A percentile compares a stretch with the other conserved stretches of the same genome.
phyloP scores from a whole-genome alignment of 2,113 vertebrate genomes.

The Nycticebus coucang region DNA sequence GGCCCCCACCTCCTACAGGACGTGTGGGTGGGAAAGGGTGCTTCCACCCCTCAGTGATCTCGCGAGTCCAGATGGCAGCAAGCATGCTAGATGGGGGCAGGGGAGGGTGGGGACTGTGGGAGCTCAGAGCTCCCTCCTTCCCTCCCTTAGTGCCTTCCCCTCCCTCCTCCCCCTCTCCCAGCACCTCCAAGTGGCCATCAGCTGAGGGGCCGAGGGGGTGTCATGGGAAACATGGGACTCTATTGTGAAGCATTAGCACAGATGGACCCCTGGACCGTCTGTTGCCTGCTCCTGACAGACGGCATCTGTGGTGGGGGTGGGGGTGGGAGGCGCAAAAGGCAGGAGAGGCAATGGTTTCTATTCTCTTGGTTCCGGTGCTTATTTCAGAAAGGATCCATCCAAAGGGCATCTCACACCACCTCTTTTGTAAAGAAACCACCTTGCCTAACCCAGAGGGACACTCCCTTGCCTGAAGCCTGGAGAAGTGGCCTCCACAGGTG shows the following conservation, averaged over 20 bases:
- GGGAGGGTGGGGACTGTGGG: background rate
- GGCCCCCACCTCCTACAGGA: background rate
- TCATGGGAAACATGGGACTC: slow-evolving; percentile 60
- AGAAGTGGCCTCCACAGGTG: no score
- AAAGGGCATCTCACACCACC: background rate
- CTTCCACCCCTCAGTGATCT: slow-evolving; percentile 12
- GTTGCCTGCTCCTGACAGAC: slow-evolving; percentile 63
- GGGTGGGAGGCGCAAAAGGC: background rate
- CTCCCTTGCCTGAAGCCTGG: background rate
- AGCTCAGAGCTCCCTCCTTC: background rate
- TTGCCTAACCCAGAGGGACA: background rate
- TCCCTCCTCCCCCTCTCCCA: background rate
- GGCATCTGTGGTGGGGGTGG: slow-evolving; percentile 50
- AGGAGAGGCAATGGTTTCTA: slow-evolving; percentile 19
- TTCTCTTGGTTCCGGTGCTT: background rate
- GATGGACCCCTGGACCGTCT: slow-evolving; percentile 73
- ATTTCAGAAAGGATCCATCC: background rate
- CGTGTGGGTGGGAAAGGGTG: slow-evolving; percentile 7
- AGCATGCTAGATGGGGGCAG: background rate
- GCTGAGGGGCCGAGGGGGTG: slow-evolving; percentile 54
- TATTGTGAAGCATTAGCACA: slow-evolving; percentile 72
- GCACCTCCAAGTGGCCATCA: slow-evolving; percentile 67
- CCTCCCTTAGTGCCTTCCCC: background rate
- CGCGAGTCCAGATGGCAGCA: slow-evolving; percentile 69
- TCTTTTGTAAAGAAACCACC: background rate